A percentile compares a stretch with the other conserved stretches of the same genome.
Evolutionary conservation across 2,888 invertebrate species (phyloP).

Genomic region (Rhorus exstirpatorius): DNA sequence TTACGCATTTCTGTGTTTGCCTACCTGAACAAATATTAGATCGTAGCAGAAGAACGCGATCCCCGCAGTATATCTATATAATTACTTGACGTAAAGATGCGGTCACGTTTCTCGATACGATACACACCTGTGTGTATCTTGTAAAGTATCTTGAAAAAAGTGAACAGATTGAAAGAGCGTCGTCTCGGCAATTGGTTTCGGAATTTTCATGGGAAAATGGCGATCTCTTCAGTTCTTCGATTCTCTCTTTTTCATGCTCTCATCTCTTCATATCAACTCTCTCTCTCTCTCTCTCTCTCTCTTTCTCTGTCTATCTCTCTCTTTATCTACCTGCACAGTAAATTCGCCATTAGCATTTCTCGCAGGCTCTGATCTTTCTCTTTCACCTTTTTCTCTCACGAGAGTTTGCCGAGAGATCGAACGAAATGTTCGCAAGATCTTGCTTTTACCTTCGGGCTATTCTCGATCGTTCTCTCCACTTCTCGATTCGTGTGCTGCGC

Average conservation of each 20-base stretch:
- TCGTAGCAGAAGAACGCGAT: not conserved
- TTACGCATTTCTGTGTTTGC: not conserved
- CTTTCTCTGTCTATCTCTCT: conserved; percentile 30
- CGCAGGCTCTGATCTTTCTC: conserved; percentile 21
- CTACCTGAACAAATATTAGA: conserved; percentile 23
- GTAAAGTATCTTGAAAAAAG: conserved; percentile 1
- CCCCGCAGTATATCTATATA: not conserved
- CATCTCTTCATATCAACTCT: not conserved
- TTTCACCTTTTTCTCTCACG: not conserved
- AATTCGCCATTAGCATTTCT: conserved; percentile 64
- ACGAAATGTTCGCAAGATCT: conserved; percentile 62
- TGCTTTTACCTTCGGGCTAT: conserved; percentile 56
- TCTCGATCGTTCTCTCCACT: conserved; percentile 64
- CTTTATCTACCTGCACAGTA: too few relatives aligned
- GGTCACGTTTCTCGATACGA: conserved; percentile 7
- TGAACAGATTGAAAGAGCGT: conserved; percentile 18
- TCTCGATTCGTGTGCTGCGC: conserved; percentile 50
- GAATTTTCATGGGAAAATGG: conserved; percentile 62
- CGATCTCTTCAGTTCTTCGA: conserved; percentile 42
- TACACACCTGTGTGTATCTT: conserved; percentile 13
- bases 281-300: conserved; percentile 33
- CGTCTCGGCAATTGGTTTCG: conserved; percentile 29
- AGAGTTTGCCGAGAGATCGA: conserved; percentile 57
- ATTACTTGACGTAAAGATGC: not conserved
- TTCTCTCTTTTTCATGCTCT: conserved; percentile 29